These are phyloP conservation scores for Margarornis squamiger DNA, from an alignment of 2,797 vertebrate species.

Conservation along the genomic window DNA sequence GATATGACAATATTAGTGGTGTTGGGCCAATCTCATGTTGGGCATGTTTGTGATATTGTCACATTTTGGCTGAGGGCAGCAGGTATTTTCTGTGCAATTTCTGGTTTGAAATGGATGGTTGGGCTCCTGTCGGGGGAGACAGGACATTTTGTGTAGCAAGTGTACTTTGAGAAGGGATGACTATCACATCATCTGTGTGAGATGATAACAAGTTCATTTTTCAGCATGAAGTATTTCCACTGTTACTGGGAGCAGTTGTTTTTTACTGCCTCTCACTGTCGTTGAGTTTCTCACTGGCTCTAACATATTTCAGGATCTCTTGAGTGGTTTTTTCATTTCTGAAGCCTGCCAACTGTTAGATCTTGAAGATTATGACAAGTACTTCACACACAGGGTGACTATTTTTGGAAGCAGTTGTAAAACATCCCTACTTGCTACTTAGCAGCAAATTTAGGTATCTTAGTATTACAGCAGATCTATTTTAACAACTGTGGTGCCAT, in stretches of 20 bases:
- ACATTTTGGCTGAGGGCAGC: background rate
- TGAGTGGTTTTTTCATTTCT: background rate
- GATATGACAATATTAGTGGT: background rate
- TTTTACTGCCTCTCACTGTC: background rate
- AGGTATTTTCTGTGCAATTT: background rate
- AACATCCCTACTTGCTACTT: background rate
- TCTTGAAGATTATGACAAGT: background rate
- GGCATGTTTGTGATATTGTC: background rate
- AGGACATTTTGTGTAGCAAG: background rate
- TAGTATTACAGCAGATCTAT: background rate
- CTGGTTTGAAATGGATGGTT: background rate
- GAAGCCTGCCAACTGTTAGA: background rate
- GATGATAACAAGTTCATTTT: conserved; percentile 24
- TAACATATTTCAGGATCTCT: background rate
- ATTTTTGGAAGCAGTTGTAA: background rate
- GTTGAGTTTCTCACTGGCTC: background rate
- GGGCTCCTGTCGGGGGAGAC: background rate
- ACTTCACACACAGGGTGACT: background rate
- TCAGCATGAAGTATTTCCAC: conserved; percentile 10
- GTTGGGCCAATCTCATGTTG: background rate
- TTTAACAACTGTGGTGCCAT: background rate
- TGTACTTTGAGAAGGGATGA: background rate
- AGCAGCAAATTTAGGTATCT: background rate
- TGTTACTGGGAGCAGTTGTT: background rate
- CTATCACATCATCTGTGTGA: background rate